phyloP scores from a whole-genome alignment of 2,113 vertebrate genomes.

The Chaenocephalus aceratus region DNA sequence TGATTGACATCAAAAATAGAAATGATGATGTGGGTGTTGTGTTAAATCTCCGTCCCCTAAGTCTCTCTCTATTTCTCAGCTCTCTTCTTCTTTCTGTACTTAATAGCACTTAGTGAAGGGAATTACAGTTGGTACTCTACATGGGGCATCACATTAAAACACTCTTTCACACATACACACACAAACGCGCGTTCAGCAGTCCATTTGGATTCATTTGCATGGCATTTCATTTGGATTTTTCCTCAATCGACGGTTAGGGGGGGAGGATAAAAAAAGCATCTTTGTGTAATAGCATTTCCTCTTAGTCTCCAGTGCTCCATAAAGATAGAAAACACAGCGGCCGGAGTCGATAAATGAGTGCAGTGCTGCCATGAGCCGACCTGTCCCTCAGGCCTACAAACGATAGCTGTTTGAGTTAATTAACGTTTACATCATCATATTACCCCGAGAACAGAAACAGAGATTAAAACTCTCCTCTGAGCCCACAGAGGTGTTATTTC shows the following conservation, averaged over 20 bases:
- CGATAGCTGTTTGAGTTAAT: constrained; percentile 80
- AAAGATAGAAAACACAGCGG: constrained; percentile 72
- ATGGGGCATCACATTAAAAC: constrained; percentile 78
- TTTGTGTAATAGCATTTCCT: constrained; percentile 78
- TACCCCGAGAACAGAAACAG: constrained; percentile 73
- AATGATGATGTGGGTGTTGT: constrained; percentile 62
- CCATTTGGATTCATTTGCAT: constrained; percentile 80
- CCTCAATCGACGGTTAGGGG: constrained; percentile 65
- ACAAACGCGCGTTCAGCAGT: constrained; percentile 50
- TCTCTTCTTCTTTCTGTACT: constrained; percentile 63
- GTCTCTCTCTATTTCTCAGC: constrained; percentile 51
- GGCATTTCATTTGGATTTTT: constrained; percentile 80
- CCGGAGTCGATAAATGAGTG: constrained; percentile 71
- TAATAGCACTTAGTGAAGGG: constrained; percentile 77
- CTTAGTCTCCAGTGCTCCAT: constrained; percentile 71
- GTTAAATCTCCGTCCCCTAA: constrained; percentile 57
- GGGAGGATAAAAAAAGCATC: constrained; percentile 55
- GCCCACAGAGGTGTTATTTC: constrained; percentile 69
- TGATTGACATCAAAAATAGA: constrained; percentile 64
- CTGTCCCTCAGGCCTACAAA: constrained; percentile 76
- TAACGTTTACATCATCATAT: constrained; percentile 83
- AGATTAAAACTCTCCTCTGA: constrained; percentile 71
- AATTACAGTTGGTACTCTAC: constrained; percentile 70
- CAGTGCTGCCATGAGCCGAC: constrained; percentile 65
- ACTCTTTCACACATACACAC: constrained; percentile 55